Conservation (phyloP, 2,888 invertebrate species). For the Pachliopta kotzebuea region DNA sequence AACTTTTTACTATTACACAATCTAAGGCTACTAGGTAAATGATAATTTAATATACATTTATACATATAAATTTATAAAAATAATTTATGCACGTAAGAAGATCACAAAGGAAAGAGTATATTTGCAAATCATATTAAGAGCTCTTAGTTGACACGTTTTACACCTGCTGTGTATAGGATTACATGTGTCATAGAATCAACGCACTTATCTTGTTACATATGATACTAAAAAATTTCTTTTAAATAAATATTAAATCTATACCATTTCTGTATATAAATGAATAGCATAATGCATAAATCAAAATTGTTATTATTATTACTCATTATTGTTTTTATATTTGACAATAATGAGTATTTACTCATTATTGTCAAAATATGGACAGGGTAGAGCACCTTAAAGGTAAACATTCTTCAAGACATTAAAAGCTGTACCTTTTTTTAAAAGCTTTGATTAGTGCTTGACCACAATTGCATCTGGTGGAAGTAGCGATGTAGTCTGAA, state of each 20-base stretch:
- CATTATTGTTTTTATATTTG: too few relatives aligned
- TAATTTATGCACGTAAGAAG: constrained; percentile 1
- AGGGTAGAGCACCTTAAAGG: too few relatives aligned
- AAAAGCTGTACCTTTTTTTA: too few relatives aligned
- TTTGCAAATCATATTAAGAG: constrained; percentile 37
- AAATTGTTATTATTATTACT: too few relatives aligned
- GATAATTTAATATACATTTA: not conserved
- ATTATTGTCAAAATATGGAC: too few relatives aligned
- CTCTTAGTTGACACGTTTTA: constrained; percentile 60
- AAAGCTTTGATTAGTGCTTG: too few relatives aligned
- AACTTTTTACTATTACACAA: not conserved
- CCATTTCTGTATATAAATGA: not conserved
- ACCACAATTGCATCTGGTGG: too few relatives aligned
- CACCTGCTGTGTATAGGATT: constrained; percentile 64
- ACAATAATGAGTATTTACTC: too few relatives aligned
- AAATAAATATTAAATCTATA: not conserved
- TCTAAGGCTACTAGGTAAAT: not conserved
- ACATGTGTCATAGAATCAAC: constrained; percentile 60
- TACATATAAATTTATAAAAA: constrained; percentile 5
- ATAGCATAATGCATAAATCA: not conserved
- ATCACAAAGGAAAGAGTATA: constrained; percentile 16
- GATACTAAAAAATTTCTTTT: constrained; percentile 1
- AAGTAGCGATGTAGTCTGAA: too few relatives aligned
- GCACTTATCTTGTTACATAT: constrained; percentile 63
- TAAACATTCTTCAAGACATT: too few relatives aligned